Evolutionary conservation across 53 echinoderm and acorn worm genomes (phyloP).

Genomic region (Astropecten irregularis): DNA sequence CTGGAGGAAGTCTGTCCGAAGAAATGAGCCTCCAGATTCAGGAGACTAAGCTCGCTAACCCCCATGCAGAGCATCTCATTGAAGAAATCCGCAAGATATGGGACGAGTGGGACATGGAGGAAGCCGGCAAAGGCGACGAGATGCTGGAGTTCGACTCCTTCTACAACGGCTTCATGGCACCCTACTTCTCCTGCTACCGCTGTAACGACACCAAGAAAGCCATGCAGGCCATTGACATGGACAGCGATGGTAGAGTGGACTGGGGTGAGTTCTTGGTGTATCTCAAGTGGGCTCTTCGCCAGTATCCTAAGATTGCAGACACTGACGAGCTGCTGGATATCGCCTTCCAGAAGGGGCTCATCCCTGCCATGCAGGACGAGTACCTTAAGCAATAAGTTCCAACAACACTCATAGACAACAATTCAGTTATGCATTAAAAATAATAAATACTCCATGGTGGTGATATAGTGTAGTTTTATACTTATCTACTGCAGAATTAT

Average conservation of each 20-base stretch:
- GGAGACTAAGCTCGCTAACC: background rate
- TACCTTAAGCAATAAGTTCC: background rate
- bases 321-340: conserved; percentile 45
- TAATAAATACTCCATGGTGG: no score
- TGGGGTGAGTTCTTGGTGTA: no score
- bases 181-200: no score
- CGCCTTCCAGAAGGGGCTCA: conserved; percentile 33
- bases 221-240: no score
- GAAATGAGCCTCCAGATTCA: conserved; percentile 31
- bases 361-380: conserved; percentile 59
- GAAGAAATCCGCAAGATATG: conserved; percentile 8
- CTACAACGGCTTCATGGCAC: no score
- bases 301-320: conserved; percentile 27
- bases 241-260: no score
- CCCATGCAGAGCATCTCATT: background rate
- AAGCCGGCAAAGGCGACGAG: conserved; percentile 38
- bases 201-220: no score
- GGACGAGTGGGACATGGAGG: conserved; percentile 50
- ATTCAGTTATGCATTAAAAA: no score
- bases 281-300: conserved; percentile 9
- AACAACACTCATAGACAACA: no score
- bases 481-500: no score
- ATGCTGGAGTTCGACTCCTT: no score
- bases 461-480: no score
- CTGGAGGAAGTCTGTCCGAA: conserved; percentile 38